These are phyloP conservation scores for Aphelocoma coerulescens DNA, from an alignment of 2,113 vertebrate species.

Conservation along the genomic window DNA sequence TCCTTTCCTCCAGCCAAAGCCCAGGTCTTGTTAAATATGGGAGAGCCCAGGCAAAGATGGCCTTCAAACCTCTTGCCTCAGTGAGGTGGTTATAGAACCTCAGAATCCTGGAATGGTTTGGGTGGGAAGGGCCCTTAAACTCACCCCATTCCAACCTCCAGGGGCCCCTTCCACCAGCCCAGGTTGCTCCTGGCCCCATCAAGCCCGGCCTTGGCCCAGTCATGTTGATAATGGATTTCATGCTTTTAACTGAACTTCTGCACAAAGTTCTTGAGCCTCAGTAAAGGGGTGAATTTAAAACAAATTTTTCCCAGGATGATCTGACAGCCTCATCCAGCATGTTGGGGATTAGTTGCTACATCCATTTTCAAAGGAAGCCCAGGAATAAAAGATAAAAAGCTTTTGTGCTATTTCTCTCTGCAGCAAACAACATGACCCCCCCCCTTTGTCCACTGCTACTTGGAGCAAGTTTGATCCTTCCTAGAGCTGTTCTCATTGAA, in stretches of 20 bases:
- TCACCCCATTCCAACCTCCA: background rate
- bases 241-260: background rate
- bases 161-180: background rate
- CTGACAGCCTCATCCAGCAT: background rate
- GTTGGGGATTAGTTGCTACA: background rate
- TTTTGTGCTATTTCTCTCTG: background rate
- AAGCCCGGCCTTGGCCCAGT: background rate
- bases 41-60: background rate
- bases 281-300: background rate
- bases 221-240: background rate
- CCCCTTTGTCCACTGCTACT: background rate
- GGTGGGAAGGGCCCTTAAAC: background rate
- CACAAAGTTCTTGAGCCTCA: background rate
- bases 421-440: background rate
- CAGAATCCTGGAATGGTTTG: background rate
- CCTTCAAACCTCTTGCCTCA: background rate
- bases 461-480: background rate
- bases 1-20: background rate
- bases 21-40: background rate
- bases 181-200: background rate
- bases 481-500: background rate
- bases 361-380: background rate
- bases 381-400: background rate
- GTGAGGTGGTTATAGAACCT: background rate
- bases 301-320: background rate